Evolutionary conservation across 2,888 invertebrate genomes (phyloP).

Genomic region (Junonia oenone): DNA sequence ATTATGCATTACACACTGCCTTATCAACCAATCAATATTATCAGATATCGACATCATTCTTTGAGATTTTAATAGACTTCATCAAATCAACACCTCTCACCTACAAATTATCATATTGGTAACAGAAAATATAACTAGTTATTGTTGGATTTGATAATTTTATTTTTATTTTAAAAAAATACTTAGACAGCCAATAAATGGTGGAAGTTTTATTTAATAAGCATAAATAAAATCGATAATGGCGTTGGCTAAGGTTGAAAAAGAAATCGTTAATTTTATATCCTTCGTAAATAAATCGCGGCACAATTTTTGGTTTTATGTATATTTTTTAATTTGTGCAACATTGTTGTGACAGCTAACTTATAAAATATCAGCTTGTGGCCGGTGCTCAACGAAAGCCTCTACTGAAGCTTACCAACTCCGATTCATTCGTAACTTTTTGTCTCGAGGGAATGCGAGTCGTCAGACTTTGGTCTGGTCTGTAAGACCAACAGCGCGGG

Average conservation of each 20-base stretch:
- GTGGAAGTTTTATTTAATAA: constrained; percentile 2
- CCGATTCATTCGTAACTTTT: constrained; percentile 70
- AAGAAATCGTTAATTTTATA: constrained; percentile 18
- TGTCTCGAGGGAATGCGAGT: constrained; percentile 71
- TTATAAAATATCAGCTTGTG: neutral
- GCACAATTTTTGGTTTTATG: constrained; percentile 12
- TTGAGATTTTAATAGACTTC: constrained; percentile 19
- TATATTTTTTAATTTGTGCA: constrained; percentile 16
- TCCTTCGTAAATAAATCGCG: constrained; percentile 10
- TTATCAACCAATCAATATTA: constrained; percentile 28
- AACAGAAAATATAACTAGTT: neutral
- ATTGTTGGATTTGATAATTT: neutral
- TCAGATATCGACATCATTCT: constrained; percentile 21
- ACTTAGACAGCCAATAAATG: neutral
- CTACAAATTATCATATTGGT: constrained; percentile 14
- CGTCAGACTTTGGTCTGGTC: constrained; percentile 75
- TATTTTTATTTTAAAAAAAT: neutral
- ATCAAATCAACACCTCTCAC: constrained; percentile 24
- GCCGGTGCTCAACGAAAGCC: constrained; percentile 5
- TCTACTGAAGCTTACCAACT: constrained; percentile 38
- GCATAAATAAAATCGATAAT: constrained; percentile 12
- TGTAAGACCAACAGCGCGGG: constrained; percentile 61
- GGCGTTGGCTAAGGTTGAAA: constrained; percentile 13
- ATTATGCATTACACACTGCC: constrained; percentile 34
- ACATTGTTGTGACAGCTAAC: constrained; percentile 15